A percentile compares a stretch with the other conserved stretches of the same genome.
These are phyloP conservation scores for Camptogramma bilineatum DNA, from an alignment of 2,888 invertebrate species.

Conservation along the genomic window DNA sequence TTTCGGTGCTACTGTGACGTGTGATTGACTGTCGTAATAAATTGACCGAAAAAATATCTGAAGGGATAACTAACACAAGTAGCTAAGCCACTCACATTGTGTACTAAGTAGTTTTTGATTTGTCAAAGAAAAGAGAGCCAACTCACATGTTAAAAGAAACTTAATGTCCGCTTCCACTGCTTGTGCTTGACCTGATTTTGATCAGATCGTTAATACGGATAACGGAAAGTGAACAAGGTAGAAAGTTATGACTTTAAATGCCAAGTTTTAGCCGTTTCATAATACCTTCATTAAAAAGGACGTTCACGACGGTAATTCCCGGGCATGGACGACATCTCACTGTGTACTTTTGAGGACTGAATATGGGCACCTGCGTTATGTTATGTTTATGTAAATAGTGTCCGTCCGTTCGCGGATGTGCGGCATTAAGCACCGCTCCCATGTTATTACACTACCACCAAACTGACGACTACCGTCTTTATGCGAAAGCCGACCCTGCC, in stretches of 20 bases:
- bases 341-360: background rate
- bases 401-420: conserved; percentile 56
- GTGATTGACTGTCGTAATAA: background rate
- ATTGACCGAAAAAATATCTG: background rate
- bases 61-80: too few relatives aligned
- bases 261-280: background rate
- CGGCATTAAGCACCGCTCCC: conserved; percentile 59
- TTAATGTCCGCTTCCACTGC: background rate
- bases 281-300: background rate
- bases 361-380: conserved; percentile 1
- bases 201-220: background rate
- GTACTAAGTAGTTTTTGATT: background rate
- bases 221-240: background rate
- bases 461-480: background rate
- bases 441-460: conserved; percentile 52
- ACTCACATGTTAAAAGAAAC: background rate
- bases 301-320: background rate
- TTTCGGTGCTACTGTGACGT: too few relatives aligned
- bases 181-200: background rate
- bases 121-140: background rate
- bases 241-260: background rate
- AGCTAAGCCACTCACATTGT: too few relatives aligned
- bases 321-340: background rate
- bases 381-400: conserved; percentile 35
- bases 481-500: background rate